phyloP scores from a whole-genome alignment of 1,140 invertebrate genomes.

The Ceratoteleas bidentatus region DNA sequence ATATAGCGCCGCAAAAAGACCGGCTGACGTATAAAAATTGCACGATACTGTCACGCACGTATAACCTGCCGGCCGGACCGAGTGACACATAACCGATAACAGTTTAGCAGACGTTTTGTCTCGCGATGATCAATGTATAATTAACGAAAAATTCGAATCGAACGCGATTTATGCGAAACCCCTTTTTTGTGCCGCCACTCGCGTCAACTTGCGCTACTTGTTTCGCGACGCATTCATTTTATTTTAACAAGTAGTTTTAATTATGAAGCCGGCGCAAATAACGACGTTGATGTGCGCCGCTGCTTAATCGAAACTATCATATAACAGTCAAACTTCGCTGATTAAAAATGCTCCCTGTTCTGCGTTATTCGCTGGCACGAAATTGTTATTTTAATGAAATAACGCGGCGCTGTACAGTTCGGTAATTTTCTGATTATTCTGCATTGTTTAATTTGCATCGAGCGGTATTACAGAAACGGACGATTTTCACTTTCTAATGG shows the following conservation, averaged over 20 bases:
- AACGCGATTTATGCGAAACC: conserved; percentile 27
- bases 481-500: no score
- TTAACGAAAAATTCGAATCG: conserved; percentile 39
- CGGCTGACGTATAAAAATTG: conserved; percentile 54
- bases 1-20: conserved; percentile 40
- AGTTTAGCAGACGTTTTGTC: conserved; percentile 42
- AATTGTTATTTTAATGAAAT: no score
- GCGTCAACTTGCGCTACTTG: neutral
- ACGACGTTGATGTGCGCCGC: neutral
- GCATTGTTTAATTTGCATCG: no score
- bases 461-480: no score
- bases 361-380: no score
- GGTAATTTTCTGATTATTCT: no score
- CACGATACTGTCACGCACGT: conserved; percentile 49
- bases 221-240: conserved; percentile 17
- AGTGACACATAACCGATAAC: conserved; percentile 49
- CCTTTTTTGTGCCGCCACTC: conserved; percentile 1
- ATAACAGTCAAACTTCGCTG: neutral
- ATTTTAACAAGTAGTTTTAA: conserved; percentile 32
- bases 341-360: no score
- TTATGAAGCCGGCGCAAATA: conserved; percentile 16
- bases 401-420: no score
- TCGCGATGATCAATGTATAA: conserved; percentile 40
- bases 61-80: conserved; percentile 7
- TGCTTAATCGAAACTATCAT: conserved; percentile 11